A percentile compares a stretch with the other conserved stretches of the same genome.
Evolutionary conservation across 1,140 invertebrate species (phyloP).

Genomic region (Eciton burchellii): DNA sequence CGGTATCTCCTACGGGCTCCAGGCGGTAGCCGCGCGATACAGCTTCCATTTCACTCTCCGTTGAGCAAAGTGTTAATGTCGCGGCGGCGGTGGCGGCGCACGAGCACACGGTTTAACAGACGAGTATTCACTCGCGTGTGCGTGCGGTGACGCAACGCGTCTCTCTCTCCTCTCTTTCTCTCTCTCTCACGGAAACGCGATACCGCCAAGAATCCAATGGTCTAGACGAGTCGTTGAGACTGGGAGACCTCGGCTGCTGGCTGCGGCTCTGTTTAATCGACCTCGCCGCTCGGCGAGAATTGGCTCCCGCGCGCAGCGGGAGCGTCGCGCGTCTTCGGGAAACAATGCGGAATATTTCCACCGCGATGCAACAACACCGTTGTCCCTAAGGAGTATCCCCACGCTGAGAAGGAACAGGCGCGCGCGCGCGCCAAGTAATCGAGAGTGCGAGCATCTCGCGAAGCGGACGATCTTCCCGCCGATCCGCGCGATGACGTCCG

Average conservation of each 20-base stretch:
- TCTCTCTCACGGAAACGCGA: neutral
- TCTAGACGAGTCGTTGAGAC: neutral
- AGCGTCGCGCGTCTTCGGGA: neutral
- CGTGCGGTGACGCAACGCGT: neutral
- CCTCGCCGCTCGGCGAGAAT: neutral
- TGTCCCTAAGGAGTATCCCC: too few species aligned
- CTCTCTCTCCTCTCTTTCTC: too few species aligned
- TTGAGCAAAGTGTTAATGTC: too few species aligned
- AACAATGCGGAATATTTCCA: conserved; percentile 2
- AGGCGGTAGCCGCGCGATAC: too few species aligned
- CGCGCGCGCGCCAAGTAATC: conserved; percentile 63
- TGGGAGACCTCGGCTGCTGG: too few species aligned
- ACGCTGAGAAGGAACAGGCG: too few species aligned
- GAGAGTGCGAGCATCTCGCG: too few species aligned
- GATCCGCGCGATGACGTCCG: conserved; percentile 4
- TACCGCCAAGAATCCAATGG: neutral
- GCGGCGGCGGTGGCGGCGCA: too few species aligned
- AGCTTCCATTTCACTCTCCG: too few species aligned
- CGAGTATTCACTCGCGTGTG: neutral
- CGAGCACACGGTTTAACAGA: too few species aligned
- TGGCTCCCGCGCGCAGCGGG: too few species aligned
- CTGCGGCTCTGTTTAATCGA: neutral
- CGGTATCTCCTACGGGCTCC: too few species aligned
- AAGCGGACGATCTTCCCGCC: conserved; percentile 11
- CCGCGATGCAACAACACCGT: neutral